These are phyloP conservation scores for Ammodytes marinus DNA, from an alignment of 2,113 vertebrate species.

Conservation along the genomic window DNA sequence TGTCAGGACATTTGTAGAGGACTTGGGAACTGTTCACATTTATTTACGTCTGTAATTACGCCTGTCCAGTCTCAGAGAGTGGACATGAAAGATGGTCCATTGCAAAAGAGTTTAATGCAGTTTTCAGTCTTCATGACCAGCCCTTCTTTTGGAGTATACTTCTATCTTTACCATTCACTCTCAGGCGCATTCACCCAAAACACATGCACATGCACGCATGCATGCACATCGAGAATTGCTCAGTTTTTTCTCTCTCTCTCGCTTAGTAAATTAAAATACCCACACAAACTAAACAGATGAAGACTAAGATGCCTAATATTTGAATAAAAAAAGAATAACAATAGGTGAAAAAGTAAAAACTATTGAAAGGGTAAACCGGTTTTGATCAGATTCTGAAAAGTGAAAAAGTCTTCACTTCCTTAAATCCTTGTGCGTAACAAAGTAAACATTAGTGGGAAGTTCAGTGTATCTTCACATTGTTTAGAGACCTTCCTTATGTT, in stretches of 20 bases:
- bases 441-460: not conserved
- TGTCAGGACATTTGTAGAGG: not conserved
- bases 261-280: too few species aligned
- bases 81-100: not conserved
- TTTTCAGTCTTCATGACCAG: conserved; percentile 33
- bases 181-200: conserved; percentile 70
- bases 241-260: conserved; percentile 37
- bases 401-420: not conserved
- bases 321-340: not conserved
- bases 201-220: conserved; percentile 74
- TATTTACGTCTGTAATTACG: not conserved
- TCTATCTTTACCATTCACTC: conserved; percentile 71
- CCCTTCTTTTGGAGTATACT: conserved; percentile 72
- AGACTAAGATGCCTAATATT: not conserved
- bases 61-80: not conserved
- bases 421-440: not conserved
- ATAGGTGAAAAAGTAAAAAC: too few species aligned
- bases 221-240: conserved; percentile 70
- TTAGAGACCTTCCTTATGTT: not conserved
- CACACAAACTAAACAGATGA: conserved; percentile 27
- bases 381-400: conserved; percentile 5
- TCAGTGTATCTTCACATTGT: not conserved
- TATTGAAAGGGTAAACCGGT: not conserved
- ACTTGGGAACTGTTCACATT: not conserved
- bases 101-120: not conserved